Evolutionary conservation across 2,888 invertebrate genomes (phyloP), one percentile per base, ranked within the genome.

Genomic region (Drosophila dives): DNA sequence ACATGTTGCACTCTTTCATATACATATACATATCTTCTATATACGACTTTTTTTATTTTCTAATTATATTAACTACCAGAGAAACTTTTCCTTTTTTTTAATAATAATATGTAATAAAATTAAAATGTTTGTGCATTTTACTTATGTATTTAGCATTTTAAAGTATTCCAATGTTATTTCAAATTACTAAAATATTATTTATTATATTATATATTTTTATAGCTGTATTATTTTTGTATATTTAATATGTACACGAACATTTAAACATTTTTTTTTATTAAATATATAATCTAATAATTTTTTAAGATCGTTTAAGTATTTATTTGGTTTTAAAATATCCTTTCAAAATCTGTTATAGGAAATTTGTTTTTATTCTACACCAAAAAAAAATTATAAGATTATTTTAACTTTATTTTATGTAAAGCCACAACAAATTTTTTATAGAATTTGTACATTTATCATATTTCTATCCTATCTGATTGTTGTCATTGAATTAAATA

Each of bases 181-280:
- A 29, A 29, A 29, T 29, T 29, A 29, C 4, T 29, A 29, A 6
- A 29, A 29, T 29, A 29, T 29, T 6, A 0, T 29, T 29, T 26
- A 3, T 26, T 26, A 29, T 29, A 29, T 26, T 26, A 26, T 26
- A 5, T 26, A 5, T 26, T 4, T 26, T 0, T 29, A 29, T 6
- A 29, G 29, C 29, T 29, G 33, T 11, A 33, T 33, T 33, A 33
- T 11, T n/a, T 8, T n/a, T 10, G 10, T 40, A 10, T n/a, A n/a
- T 40, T n/a, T 1, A 10, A n/a, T 40, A 1, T n/a, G 10, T 40
- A 2, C 0, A 4, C 3, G 4, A n/a, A 3, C 17, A 38, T 17
- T 17, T 8, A 8, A 7, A 0, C 0, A 17, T 38, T 38, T 38
- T 1, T 1, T 29, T 17, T 38, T 17, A 8, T 0, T 17, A 2